Conservation (phyloP, 1,140 invertebrate species). For the Oncopodura yosiiana region DNA sequence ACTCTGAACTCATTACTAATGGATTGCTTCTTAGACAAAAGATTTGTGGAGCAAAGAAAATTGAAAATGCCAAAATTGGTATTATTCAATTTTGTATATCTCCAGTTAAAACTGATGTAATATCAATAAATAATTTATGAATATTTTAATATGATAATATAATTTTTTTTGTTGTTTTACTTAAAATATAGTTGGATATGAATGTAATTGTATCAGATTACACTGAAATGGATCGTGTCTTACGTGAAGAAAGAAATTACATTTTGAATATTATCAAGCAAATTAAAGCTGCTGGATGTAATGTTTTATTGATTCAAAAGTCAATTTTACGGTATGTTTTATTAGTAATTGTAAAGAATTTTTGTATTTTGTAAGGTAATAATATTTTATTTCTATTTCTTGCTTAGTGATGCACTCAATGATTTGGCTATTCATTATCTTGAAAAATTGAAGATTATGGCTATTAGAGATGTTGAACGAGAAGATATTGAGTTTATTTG, state of each 20-base stretch:
- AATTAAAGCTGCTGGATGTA: slow-evolving; percentile 97
- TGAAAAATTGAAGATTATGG: slow-evolving; percentile 98
- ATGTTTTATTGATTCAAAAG: slow-evolving; percentile 95
- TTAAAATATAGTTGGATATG: slow-evolving; percentile 82
- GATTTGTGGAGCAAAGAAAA: slow-evolving; percentile 77
- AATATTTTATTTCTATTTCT: slow-evolving; percentile 30
- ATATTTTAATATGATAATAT: slow-evolving; percentile 10
- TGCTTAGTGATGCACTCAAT: slow-evolving; percentile 76
- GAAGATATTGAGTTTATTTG: slow-evolving; percentile 97
- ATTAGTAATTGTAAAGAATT: not conserved
- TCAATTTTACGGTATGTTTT: slow-evolving; percentile 75
- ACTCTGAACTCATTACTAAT: slow-evolving; percentile 91
- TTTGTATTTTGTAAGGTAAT: slow-evolving; percentile 3
- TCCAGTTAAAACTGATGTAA: slow-evolving; percentile 96
- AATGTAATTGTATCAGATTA: slow-evolving; percentile 97
- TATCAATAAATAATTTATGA: slow-evolving; percentile 37
- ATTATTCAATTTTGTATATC: slow-evolving; percentile 99
- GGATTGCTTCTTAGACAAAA: slow-evolving; percentile 86
- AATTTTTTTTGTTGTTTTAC: slow-evolving; percentile 2
- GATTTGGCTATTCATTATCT: slow-evolving; percentile 96
- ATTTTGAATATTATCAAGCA: slow-evolving; percentile 98
- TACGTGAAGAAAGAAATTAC: slow-evolving; percentile 97
- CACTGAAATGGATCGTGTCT: slow-evolving; percentile 94
- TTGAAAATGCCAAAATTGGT: slow-evolving; percentile 98
- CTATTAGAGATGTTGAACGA: slow-evolving; percentile 94